Base-by-base conservation (phyloP, 2,113 vertebrate species). In the Lota lota region DNA sequence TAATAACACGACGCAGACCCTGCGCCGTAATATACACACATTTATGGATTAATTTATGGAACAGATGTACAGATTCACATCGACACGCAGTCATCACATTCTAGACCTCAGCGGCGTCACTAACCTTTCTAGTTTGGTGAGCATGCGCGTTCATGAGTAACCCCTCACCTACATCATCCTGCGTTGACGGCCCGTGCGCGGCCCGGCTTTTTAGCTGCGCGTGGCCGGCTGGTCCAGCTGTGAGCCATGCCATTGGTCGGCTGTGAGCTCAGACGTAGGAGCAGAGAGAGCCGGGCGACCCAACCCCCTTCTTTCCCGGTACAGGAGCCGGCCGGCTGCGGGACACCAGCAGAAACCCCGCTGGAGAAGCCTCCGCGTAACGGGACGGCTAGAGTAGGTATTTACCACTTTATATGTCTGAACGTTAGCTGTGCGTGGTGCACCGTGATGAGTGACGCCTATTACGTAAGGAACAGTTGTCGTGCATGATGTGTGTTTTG, bases 211-310 rank as follows among this genome's bases (percentile, higher is more conserved):
- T n/a, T n/a, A 70, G 21, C 54, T 62, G 20, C 59, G 67, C 59
- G 71, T 77, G 63, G 73, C 69, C 59, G 77, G 70, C 75, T 74
- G 69, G 14, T 73, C 81, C 87, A 88, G 87, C 87, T 89, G 88
- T 86, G 86, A 81, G 79, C 70, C 71, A 80, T 80, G 78, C 79
- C 87, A 91, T 89, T 83, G 87, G 79, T 77, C 79, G 76, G 24
- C 73, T 68, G 14, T 64, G 75, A 75, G 69, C 67, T 68, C 74
- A 73, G 86, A 90, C 89, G 89, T 88, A 90, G 22, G 59, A 74
- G 63, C 77, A 73, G 24, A 24, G 24, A n/a, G 24, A 24, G 24
- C 24, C 24, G 24, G 72, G 76, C 76, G 66, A 70, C 71, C 84
- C 87, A 79, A 73, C 84, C 80, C 83, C 80, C 75, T 64, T n/a